Conservation (phyloP, 2,797 vertebrate species). For the Neosilurus mollespiculum region DNA sequence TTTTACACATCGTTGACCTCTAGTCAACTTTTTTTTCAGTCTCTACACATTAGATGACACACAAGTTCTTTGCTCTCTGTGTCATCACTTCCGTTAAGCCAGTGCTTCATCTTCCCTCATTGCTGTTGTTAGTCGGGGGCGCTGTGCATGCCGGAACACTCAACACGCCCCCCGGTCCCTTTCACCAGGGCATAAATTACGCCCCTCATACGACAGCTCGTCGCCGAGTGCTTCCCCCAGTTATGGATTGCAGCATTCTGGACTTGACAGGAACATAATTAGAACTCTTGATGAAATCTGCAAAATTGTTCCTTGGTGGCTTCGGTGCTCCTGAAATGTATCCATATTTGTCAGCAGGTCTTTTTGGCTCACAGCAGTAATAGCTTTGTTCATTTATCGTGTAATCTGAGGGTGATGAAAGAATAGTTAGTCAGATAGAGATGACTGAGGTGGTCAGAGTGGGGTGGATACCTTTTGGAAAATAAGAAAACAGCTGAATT, state of each 20-base stretch:
- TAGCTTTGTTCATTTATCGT: constrained; percentile 89
- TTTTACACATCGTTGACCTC: neutral
- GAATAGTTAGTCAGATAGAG: constrained; percentile 77
- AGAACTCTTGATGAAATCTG: constrained; percentile 99
- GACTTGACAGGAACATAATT: constrained; percentile 99
- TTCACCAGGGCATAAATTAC: constrained; percentile 82
- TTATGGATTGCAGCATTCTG: constrained; percentile 97
- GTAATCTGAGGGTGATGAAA: constrained; percentile 77
- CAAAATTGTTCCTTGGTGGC: constrained; percentile 91
- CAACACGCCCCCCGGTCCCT: constrained; percentile 65
- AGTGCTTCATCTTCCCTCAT: constrained; percentile 63
- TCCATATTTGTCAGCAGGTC: constrained; percentile 88
- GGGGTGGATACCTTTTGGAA: constrained; percentile 38
- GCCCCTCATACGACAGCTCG: constrained; percentile 68
- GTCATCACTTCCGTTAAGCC: constrained; percentile 22
- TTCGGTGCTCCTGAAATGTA: constrained; percentile 84
- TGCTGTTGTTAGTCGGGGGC: constrained; percentile 80
- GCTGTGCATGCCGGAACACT: constrained; percentile 74
- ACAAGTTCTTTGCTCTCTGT: constrained; percentile 30
- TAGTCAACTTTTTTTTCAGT: neutral
- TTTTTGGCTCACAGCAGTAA: constrained; percentile 86
- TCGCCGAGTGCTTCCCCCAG: constrained; percentile 75
- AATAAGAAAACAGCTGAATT: constrained; percentile 62
- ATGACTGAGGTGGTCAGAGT: constrained; percentile 65
- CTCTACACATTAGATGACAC: constrained; percentile 14